A percentile compares a stretch with the other conserved stretches of the same genome.
These are phyloP conservation scores for Thyatira batis DNA, from an alignment of 2,888 invertebrate species.

Conservation along the genomic window DNA sequence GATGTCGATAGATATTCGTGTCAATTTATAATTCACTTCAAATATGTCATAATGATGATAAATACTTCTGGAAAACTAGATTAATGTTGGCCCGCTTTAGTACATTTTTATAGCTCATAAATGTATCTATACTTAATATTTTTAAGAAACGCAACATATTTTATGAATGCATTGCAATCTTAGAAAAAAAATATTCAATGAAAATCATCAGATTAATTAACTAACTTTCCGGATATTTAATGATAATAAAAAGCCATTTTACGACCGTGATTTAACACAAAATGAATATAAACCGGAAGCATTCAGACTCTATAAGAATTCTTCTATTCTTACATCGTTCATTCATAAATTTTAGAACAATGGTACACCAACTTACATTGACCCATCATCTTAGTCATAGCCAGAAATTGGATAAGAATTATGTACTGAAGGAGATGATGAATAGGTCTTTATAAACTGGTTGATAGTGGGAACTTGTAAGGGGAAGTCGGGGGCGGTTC, in stretches of 20 bases:
- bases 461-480: conserved; percentile 1
- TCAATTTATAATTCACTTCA: conserved; percentile 41
- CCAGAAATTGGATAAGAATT: neutral
- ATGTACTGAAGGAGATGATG: neutral
- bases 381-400: neutral
- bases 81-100: neutral
- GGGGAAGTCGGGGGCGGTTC: neutral
- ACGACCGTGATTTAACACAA: too few relatives aligned
- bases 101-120: neutral
- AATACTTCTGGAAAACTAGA: conserved; percentile 7
- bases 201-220: too few relatives aligned
- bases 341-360: neutral
- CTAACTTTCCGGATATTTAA: too few relatives aligned
- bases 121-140: neutral
- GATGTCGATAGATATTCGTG: conserved; percentile 35
- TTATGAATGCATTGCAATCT: too few relatives aligned
- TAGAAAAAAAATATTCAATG: too few relatives aligned
- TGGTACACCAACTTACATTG: neutral
- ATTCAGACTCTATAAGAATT: neutral
- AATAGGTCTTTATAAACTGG: conserved; percentile 1
- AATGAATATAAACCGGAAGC: neutral
- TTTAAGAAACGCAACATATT: too few relatives aligned
- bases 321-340: neutral
- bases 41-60: conserved; percentile 39
- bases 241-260: neutral